Evolutionary conservation across 2,888 invertebrate species (phyloP).

Genomic region (Pegoplata infirma): DNA sequence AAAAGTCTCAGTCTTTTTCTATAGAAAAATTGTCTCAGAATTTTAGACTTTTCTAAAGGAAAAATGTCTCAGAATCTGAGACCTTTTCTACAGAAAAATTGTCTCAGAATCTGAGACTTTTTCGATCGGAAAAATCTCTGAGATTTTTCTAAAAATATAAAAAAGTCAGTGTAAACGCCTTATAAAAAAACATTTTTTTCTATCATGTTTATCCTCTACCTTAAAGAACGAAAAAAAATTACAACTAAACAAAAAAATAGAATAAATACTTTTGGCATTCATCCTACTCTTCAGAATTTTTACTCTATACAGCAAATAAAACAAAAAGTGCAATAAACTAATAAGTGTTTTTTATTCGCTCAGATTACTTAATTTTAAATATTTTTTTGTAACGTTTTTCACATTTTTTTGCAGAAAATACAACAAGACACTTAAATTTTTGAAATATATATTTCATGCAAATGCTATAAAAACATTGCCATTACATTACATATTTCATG

Average conservation of each 20-base stretch:
- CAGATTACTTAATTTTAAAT: background rate
- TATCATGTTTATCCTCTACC: background rate
- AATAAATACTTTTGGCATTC: background rate
- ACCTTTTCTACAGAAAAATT: too few species aligned
- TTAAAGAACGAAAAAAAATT: background rate
- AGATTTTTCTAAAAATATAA: too few species aligned
- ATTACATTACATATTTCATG: background rate
- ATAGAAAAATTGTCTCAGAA: too few species aligned
- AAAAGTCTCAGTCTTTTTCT: too few species aligned
- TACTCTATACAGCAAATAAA: background rate
- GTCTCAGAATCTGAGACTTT: too few species aligned
- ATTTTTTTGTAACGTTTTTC: too few species aligned
- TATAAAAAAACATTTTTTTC: background rate
- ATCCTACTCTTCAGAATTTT: background rate
- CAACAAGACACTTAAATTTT: conserved; percentile 15
- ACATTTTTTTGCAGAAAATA: background rate
- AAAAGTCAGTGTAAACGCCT: background rate
- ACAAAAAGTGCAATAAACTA: conserved; percentile 46
- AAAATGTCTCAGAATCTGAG: too few species aligned
- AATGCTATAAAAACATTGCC: background rate
- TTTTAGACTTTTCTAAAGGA: too few species aligned
- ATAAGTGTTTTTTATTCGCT: conserved; percentile 29
- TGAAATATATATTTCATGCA: conserved; percentile 17
- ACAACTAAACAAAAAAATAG: background rate
- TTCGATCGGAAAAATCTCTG: too few species aligned